Evolutionary conservation across 2,797 vertebrate genomes (phyloP).

Genomic region (Xenopus petersii): DNA sequence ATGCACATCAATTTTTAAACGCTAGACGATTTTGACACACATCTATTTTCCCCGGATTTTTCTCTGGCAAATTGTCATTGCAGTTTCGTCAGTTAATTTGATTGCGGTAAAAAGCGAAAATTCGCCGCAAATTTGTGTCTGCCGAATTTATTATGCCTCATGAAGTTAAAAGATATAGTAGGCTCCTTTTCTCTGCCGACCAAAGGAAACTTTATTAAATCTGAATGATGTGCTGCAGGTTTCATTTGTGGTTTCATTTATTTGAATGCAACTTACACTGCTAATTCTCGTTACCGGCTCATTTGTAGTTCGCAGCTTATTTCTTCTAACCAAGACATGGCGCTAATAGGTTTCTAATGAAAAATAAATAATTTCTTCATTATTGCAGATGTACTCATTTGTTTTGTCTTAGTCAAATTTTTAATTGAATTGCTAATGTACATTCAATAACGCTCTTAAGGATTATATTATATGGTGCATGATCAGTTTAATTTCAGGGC

Average conservation of each 20-base stretch:
- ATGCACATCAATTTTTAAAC: too few relatives aligned
- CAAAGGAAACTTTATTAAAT: neutral
- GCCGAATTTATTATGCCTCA: neutral
- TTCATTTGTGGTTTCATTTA: neutral
- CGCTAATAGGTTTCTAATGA: constrained; percentile 66
- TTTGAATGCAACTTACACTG: constrained; percentile 8
- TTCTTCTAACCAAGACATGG: constrained; percentile 55
- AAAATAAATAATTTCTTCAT: constrained; percentile 62
- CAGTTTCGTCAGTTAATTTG: too few relatives aligned
- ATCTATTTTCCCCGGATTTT: too few relatives aligned
- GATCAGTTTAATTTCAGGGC: constrained; percentile 39
- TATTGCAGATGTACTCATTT: constrained; percentile 58
- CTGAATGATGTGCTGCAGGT: neutral
- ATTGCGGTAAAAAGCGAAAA: too few relatives aligned
- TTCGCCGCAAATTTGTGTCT: too few relatives aligned
- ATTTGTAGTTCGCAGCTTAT: constrained; percentile 44
- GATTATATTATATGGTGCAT: constrained; percentile 38
- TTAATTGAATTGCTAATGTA: constrained; percentile 41
- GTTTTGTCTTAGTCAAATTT: constrained; percentile 50
- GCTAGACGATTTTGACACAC: too few relatives aligned
- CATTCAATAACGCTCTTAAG: constrained; percentile 22
- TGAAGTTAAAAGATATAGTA: neutral
- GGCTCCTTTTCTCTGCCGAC: neutral
- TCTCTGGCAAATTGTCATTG: too few relatives aligned
- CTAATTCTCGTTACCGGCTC: constrained; percentile 30